Evolutionary conservation across 2,797 vertebrate species (phyloP), one percentile per base, ranked within the genome.

Genomic region (Diplodus sargus): DNA sequence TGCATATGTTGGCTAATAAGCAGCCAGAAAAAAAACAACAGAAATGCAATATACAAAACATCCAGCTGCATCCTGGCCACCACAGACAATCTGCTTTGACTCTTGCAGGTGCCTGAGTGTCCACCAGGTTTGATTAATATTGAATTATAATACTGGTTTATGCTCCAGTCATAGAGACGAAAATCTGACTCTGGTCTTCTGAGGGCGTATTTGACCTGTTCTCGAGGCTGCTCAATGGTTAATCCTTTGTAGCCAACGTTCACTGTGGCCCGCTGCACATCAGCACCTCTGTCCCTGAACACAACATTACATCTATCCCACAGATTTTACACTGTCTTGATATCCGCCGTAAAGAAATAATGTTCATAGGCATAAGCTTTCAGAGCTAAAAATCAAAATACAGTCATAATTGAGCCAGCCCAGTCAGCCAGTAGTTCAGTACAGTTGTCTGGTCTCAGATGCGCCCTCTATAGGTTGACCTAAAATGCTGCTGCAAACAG

Each of bases 231-330:
- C n/a, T 18, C 58, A 63, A 23, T 58, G 70, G 45, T 78, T 59
- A 71, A 74, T 62, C 74, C 34, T 18, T 60, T 42, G 51, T 45
- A 59, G 43, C 48, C 62, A 61, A 18, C 56, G 54, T 53, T 60
- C 20, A 66, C 12, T 20, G 22, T 25, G 16, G 17, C 25, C 56
- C 45, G 14, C 53, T 69, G 39, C 51, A 63, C 43, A 58, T 58
- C 67, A 58, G n/a, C n/a, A 14, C 39, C 28, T 34, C 22, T 34
- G 34, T 30, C 18, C 12, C 25, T 39, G 34, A 53, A 66, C 48
- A 23, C 9, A 1, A 3, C 15, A 3, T 7, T 53, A 9, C 25
- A 25, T n/a, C n/a, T n/a, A n/a, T 53, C 52, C 10, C 45, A 54
- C 56, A 20, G 16, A 54, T 53, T 43, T 17, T 12, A 42, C 11